Evolutionary conservation across 2,797 vertebrate genomes (phyloP).

Genomic region (Enteromius fasciolatus): DNA sequence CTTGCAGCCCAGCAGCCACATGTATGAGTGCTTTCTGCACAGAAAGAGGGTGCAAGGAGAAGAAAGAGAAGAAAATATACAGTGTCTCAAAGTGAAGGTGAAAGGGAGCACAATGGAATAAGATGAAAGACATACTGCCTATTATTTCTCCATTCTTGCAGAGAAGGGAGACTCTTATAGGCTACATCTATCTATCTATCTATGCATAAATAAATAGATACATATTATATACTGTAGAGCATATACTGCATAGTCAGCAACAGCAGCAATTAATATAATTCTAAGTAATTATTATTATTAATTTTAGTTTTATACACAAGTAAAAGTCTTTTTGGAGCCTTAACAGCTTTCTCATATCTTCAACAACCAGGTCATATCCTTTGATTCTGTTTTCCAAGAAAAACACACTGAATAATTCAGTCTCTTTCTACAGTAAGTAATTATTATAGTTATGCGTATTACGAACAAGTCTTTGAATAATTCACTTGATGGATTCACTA

Average conservation of each 20-base stretch:
- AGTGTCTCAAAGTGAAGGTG: conserved; percentile 28
- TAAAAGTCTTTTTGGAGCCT: background rate
- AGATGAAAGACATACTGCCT: conserved; percentile 7
- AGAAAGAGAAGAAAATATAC: background rate
- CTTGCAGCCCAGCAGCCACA: conserved; percentile 1
- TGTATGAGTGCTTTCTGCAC: conserved; percentile 12
- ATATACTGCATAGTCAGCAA: background rate
- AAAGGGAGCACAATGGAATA: conserved; percentile 1
- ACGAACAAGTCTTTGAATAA: background rate
- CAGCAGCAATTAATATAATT: background rate
- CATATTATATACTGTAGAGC: background rate
- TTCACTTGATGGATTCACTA: background rate
- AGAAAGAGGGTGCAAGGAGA: background rate
- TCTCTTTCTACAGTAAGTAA: background rate
- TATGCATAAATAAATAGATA: too few species aligned
- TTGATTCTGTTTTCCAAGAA: background rate
- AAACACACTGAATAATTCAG: background rate
- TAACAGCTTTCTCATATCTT: background rate
- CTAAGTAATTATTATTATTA: background rate
- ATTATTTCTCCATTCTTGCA: background rate
- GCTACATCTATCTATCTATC: background rate
- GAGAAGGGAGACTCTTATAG: background rate
- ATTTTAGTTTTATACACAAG: too few species aligned
- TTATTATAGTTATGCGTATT: background rate
- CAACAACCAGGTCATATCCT: background rate